Conservation (phyloP, 1,140 invertebrate genomes). For the Cepaea nemoralis region DNA sequence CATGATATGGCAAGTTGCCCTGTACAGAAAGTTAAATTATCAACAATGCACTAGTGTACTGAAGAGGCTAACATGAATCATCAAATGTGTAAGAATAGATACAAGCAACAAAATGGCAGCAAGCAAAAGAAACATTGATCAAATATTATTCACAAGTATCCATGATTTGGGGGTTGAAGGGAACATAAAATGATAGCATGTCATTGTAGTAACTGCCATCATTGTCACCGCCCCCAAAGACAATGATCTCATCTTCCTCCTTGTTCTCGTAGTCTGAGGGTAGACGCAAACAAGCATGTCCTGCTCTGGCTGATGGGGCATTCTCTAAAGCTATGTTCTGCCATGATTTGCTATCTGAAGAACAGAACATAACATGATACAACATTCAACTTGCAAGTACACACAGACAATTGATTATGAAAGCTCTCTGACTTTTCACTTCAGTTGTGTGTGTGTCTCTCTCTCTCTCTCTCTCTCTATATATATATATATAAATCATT, state of each 20-base stretch:
- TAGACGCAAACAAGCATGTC: constrained; percentile 64
- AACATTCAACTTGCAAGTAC: no score
- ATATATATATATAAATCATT: no score
- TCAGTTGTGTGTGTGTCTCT: no score
- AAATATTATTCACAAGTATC: background rate
- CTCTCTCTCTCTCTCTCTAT: no score
- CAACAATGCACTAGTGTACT: no score
- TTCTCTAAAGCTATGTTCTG: constrained; percentile 54
- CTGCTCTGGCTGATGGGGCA: constrained; percentile 57
- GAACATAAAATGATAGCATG: constrained; percentile 61
- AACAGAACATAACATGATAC: no score
- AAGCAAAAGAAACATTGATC: background rate
- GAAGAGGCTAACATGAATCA: no score
- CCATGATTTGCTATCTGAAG: constrained; percentile 49
- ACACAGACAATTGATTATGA: no score
- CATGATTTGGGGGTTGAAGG: constrained; percentile 50
- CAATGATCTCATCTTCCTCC: constrained; percentile 66
- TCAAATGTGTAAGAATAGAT: no score
- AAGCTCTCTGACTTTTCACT: no score
- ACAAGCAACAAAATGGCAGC: background rate
- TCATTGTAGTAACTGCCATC: constrained; percentile 67
- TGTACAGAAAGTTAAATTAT: no score
- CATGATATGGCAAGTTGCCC: no score
- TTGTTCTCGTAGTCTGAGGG: constrained; percentile 65
- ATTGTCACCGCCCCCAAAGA: constrained; percentile 71